Evolutionary conservation across 2,113 vertebrate species (phyloP).

Genomic region (Heloderma charlesbogerti): DNA sequence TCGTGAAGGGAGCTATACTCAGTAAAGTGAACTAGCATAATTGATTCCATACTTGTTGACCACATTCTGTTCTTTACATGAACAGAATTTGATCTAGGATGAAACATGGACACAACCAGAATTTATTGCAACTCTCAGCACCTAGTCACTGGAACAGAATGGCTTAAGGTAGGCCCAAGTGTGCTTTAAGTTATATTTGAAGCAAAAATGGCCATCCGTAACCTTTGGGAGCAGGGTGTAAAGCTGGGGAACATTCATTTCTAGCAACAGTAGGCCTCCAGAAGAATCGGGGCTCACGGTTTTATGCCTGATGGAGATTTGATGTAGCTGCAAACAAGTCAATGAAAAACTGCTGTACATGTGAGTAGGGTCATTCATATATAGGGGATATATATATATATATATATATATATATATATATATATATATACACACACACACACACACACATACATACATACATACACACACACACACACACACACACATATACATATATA

Average conservation of each 20-base stretch:
- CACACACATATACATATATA: not conserved
- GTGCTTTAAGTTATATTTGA: not conserved
- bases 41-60: not conserved
- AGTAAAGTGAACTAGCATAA: not conserved
- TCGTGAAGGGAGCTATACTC: not conserved
- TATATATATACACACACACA: too few species aligned
- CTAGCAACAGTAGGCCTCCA: not conserved
- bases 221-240: not conserved
- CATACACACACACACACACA: too few species aligned
- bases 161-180: not conserved
- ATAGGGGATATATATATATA: too few species aligned
- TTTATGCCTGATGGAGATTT: not conserved
- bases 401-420: not conserved
- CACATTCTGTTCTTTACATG: not conserved
- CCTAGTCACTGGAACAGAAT: not conserved
- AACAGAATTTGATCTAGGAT: too few species aligned
- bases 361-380: not conserved
- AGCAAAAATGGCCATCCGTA: not conserved
- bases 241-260: not conserved
- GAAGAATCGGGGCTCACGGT: not conserved
- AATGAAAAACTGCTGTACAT: not conserved
- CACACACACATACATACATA: too few species aligned
- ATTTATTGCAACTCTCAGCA: not conserved
- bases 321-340: not conserved
- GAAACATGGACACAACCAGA: not conserved